Evolutionary conservation across 2,888 invertebrate species (phyloP), one percentile per base, ranked within the genome.

Genomic region (Drosophila cracens): DNA sequence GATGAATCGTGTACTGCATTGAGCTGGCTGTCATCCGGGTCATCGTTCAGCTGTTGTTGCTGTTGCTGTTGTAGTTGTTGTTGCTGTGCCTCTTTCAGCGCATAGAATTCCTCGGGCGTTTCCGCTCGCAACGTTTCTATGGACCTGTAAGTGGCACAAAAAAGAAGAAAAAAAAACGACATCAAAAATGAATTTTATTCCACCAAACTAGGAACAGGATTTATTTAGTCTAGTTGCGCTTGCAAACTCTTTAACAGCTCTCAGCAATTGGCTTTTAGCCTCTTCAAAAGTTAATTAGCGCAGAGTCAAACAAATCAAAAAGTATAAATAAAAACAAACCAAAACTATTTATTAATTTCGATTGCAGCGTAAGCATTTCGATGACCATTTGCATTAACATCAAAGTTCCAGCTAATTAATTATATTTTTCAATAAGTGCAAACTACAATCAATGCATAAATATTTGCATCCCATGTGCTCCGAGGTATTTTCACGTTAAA

Each of bases 51-150:
- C 51, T 81, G 77, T 57, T 77, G 31, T n/a, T 52, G 31, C 18
- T 51, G 70, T 48, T 79, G 77, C 48, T 80, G 77, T 51, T 76
- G 36, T 18, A 36, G 33, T 16, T 52, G 33, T 21, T 33, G 70
- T 48, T 79, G 77, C 49, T 77, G 76, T 43, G 76, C 71, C 71
- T 74, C 74, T 72, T 81, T 79, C 43, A 76, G 64, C 33, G 79
- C 79, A 79, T 73, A 84, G 76, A 85, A 82, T 59, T 84, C 90
- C 70, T 87, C 89, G 72, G 83, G 90, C 64, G 82, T 83, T 79
- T 89, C 86, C 66, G 86, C 78, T 66, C 87, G 80, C 79, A 91
- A 66, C 49, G 88, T 88, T 83, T 91, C 90, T 72, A 82, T 90
- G 81, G 89, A 91, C 79, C 92, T 92, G 86, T 16, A 76, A 89